Evolutionary conservation across 53 echinoderm and acorn worm species (phyloP), one percentile per base, ranked within the genome.

Genomic region (Paelopatides confundens): DNA sequence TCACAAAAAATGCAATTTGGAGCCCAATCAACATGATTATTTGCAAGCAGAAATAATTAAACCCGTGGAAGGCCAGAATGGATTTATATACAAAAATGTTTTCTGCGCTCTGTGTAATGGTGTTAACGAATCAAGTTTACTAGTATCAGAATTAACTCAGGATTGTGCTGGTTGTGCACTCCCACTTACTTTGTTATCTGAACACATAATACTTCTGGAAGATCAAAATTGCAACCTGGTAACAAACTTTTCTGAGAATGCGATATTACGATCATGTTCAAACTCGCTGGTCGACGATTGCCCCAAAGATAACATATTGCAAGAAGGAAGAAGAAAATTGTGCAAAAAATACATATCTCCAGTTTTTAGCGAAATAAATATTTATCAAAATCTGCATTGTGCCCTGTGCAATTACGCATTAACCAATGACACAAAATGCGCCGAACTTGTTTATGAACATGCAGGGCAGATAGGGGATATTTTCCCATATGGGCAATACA

Each of bases 61-160:
- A 31, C 50, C 78, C 11, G 53, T 51, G 17, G 32, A 2, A 52
- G 78, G 50, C 31, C 7, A 28, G 1, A 8, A 12, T 23, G 51
- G 51, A 0, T 15, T 78, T 31, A n/a, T 28, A 13, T 78, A 78
- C 78, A 78, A 31, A 31, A 78, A 78, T 30, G 5, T 49, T 11
- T 52, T 30, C 52, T 78, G 78, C 17, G 78, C 78, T 28, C 28
- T 7, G 0, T 78, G 78, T 17, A 78, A 78, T 52, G 78, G 52
- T 31, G 53, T 78, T 10, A 52, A 31, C 17, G 50, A 49, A 29
- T 49, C 50, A 30, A 27, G 9, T 32, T 8, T 58, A 23, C 58
- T n/a, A 18, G n/a, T 21, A 21, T 17, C 58, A 58, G 24, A n/a
- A 5, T 17, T 58, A 1, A 0, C 2, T 21, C n/a, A 58, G 21